A percentile compares a stretch with the other conserved stretches of the same genome.
Evolutionary conservation across 2,888 invertebrate species (phyloP).

Genomic region (Mystacides longicornis): DNA sequence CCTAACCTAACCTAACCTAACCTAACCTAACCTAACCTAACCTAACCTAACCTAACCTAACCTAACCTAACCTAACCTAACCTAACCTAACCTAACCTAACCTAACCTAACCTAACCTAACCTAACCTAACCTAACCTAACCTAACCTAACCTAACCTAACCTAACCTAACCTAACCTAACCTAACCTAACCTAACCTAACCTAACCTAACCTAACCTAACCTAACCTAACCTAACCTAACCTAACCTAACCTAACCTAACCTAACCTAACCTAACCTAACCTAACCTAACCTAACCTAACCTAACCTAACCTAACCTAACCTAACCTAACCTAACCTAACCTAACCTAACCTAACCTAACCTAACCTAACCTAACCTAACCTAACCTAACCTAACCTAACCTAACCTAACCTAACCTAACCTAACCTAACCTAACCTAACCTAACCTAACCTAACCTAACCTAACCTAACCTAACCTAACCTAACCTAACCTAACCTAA

Average conservation of each 20-base stretch:
- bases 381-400: constrained; percentile 15
- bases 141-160: constrained; percentile 12
- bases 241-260: constrained; percentile 9
- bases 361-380: constrained; percentile 11
- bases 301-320: constrained; percentile 17
- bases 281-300: constrained; percentile 12
- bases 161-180: constrained; percentile 19
- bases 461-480: constrained; percentile 16
- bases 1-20: constrained; percentile 17
- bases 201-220: constrained; percentile 19
- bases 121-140: constrained; percentile 25
- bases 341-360: constrained; percentile 12
- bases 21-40: constrained; percentile 6
- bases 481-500: constrained; percentile 16
- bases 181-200: constrained; percentile 19
- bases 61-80: constrained; percentile 24
- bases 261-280: constrained; percentile 16
- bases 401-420: constrained; percentile 16
- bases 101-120: constrained; percentile 25
- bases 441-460: constrained; percentile 16
- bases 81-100: constrained; percentile 20
- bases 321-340: constrained; percentile 17
- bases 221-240: constrained; percentile 26
- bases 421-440: constrained; percentile 16
- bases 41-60: constrained; percentile 18